Base-by-base conservation (phyloP, 2,113 vertebrate genomes). In the Pelodiscus sinensis region DNA sequence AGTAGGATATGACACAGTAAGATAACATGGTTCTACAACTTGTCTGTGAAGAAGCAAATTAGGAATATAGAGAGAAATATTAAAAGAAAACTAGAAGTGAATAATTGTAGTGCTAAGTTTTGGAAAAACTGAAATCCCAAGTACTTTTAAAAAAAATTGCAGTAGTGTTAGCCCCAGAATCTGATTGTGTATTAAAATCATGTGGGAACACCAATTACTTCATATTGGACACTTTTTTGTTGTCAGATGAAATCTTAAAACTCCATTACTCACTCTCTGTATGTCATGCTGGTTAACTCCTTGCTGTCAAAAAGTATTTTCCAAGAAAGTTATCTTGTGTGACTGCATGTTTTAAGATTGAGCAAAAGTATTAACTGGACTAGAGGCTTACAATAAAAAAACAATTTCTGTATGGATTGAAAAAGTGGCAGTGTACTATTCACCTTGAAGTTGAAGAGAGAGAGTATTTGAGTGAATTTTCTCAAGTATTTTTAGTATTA, bases 401-500 rank as follows among this genome's bases (percentile, higher is more conserved):
- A 86, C 25, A 27, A 9, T 94, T 81, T 86, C 58, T 82, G 90
- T 82, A 65, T 68, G 54, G 91, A 68, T n/a, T 93, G n/a, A 22
- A 14, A 82, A 55, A 88, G 68, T 77, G 27, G 5, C 38, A 89
- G 38, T 73, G 25, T 79, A 60, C 88, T 24, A 78, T 82, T 51
- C 65, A 95, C 73, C 27, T 87, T 54, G 79, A 91, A 91, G 31
- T 82, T 79, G 1, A 35, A 94, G 80, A n/a, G 25, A 94, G 68
- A 80, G 52, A 91, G 92, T 88, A 71, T 4, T 55, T 78, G 14
- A 88, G 94, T 65, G 86, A 50, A 83, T 19, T 88, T 54, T 90
- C 95, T 91, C 3, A 58, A 50, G 78, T 81, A 19, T 88, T 94
- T 96, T 90, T 87, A 52, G 55, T n/a, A 78, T 85, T 79, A 79